Base-by-base conservation (phyloP, 2,888 invertebrate species). In the Lithophane ornitopus region DNA sequence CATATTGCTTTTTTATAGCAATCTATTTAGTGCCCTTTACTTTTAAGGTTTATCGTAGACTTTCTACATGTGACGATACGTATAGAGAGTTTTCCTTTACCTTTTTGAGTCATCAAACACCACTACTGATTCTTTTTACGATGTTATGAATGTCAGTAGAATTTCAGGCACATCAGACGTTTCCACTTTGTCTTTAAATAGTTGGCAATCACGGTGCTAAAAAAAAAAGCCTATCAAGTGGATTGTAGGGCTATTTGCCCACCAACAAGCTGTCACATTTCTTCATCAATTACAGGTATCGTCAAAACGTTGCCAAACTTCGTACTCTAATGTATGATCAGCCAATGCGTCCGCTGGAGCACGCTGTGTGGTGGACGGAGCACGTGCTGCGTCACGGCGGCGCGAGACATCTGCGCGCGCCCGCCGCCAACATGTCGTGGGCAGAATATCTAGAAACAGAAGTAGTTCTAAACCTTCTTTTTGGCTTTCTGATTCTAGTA, bases 281-380 rank as follows among this genome's bases (percentile, higher is more conserved):
- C 2, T 39, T 34, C 0, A 62, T 58, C 8, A 44, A 34, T 80
- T 76, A 12, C 63, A 86, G 85, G 14, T 86, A 86, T 26, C 82
- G 85, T 34, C 59, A 62, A n/a, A 86, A 81, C 19, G 26, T 86
- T 14, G 54, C 34, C 6, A 76, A 63, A 26, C 74, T 85, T 46
- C 78, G 76, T 8, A 39, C 19, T 11, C 22, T 73, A 12, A 69
- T 69, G 28, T 28, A 78, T 22, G 56, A 78, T 19, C 78, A 76
- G n/a, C 78, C 78, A 11, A 19, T 19, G 46, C 3, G 0, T n/a
- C 79, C 87, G 22, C 58, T 92, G 16, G 89, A 92, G 39, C 87
- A 90, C 0, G 89, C 90, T 14, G 85, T 92, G 6, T 92, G 91
- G 90, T 92, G 91, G 91, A 90, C 67, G 58, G 34, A 67, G 22